These are phyloP conservation scores for Lithobius niger DNA, from an alignment of 1,140 invertebrate species.

Conservation along the genomic window DNA sequence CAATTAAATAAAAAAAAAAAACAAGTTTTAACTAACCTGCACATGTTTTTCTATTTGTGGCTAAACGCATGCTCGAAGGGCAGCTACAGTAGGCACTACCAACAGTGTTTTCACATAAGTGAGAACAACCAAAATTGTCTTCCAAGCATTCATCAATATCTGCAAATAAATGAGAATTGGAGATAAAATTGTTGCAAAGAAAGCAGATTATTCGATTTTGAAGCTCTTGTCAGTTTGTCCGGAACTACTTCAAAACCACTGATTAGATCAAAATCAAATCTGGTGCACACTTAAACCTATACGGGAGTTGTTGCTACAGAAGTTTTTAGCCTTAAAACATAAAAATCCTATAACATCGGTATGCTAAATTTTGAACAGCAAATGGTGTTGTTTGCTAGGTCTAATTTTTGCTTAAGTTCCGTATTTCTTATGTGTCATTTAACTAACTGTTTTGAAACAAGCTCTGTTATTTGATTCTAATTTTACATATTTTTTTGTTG, in stretches of 20 bases:
- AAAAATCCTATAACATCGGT: too few relatives aligned
- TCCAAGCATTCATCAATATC: constrained; percentile 42
- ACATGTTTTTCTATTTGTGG: not conserved
- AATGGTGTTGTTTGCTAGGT: too few relatives aligned
- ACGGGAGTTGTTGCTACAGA: too few relatives aligned
- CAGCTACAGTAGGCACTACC: constrained; percentile 47
- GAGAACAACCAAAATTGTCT: constrained; percentile 35
- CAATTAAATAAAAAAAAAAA: not conserved
- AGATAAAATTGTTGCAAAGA: not conserved
- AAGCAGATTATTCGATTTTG: not conserved
- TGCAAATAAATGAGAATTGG: constrained; percentile 13
- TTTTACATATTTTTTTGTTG: too few relatives aligned
- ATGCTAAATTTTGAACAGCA: too few relatives aligned
- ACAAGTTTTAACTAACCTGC: not conserved
- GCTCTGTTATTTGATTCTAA: too few relatives aligned
- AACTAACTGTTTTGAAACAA: too few relatives aligned
- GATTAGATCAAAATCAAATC: too few relatives aligned
- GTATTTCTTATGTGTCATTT: too few relatives aligned
- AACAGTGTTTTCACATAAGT: constrained; percentile 42
- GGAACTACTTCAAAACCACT: not conserved
- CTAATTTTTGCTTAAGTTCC: too few relatives aligned
- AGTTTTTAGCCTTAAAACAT: too few relatives aligned
- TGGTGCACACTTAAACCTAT: too few relatives aligned
- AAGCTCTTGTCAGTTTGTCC: not conserved
- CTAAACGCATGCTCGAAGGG: constrained; percentile 24